Evolutionary conservation across 1,140 invertebrate genomes (phyloP), one percentile per base, ranked within the genome.

Genomic region (Drosophila repleta): DNA sequence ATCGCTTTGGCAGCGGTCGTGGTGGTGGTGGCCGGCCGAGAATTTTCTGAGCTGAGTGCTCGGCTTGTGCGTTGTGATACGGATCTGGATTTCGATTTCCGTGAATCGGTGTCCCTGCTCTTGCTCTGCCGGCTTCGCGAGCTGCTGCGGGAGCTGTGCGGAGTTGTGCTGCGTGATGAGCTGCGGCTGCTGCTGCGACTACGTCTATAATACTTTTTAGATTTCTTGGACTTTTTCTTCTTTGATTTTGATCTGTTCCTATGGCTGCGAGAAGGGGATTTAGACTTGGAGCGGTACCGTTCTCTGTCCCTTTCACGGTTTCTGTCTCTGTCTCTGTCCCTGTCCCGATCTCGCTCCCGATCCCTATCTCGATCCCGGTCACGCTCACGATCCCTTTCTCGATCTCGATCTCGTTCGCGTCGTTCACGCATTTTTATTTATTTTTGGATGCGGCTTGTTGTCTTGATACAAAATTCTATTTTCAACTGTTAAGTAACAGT

Each of bases 181-280:
- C 83, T 90, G 0, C 76, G 68, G 48, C 90, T 91, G 26, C 73
- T 90, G 39, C 85, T 91, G 32, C 77, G 79, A 45, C 90, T 90
- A 5, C 76, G 74, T 7, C 83, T 17, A 15, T 65, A 77, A 51
- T 90, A 89, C 49, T 90, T 90, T 39, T 90, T 91, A 0, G 87
- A 87, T 52, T 91, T 91, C 45, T 91, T 91, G 0, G 78, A 83
- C 48, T 90, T 91, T 24, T 91, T 90, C 56, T 85, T 91, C 35
- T 83, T 85, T 1, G 83, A 73, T 15, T 87, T 87, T 43, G 78
- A 91, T 56, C 78, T 72, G 13, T 82, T 76, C 6, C 71, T 61
- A 60, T 62, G 78, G 49, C 74, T 78, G 11, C 69, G 55, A 17
- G 51, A 26, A 4, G 79, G 80, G 5, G 68, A 71, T 37, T 71